phyloP scores from a whole-genome alignment of 2,113 vertebrate species.

The Aepyceros melampus region DNA sequence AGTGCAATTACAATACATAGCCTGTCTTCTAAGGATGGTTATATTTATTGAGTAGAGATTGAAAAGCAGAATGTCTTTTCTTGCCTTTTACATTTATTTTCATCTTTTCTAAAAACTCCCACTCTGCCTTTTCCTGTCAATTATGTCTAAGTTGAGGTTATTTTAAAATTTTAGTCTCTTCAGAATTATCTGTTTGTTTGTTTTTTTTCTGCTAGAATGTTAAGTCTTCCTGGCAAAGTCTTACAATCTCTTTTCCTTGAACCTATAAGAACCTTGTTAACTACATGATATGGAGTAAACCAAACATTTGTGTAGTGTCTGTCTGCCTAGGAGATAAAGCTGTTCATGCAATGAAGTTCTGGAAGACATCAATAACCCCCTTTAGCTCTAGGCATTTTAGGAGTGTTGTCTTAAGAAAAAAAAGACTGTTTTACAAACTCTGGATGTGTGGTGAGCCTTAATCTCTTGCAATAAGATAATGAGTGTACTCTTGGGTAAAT shows the following conservation, averaged over 20 bases:
- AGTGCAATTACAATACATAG: not conserved
- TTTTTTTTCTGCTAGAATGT: slow-evolving; percentile 54
- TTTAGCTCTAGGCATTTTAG: not conserved
- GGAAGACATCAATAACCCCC: slow-evolving; percentile 67
- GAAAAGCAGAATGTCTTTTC: not conserved
- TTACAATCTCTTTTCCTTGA: slow-evolving; percentile 76
- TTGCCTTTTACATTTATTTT: slow-evolving; percentile 22
- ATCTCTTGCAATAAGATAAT: slow-evolving; percentile 47
- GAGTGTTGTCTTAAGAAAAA: not conserved
- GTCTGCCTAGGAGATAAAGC: slow-evolving; percentile 77
- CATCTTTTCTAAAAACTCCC: slow-evolving; percentile 23
- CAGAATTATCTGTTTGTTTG: slow-evolving; percentile 61
- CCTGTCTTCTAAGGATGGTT: not conserved
- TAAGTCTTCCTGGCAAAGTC: slow-evolving; percentile 71
- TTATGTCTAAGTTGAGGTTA: slow-evolving; percentile 5
- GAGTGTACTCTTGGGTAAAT: not conserved
- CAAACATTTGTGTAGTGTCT: slow-evolving; percentile 66
- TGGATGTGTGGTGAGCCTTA: slow-evolving; percentile 51
- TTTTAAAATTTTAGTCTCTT: slow-evolving; percentile 23
- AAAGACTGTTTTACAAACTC: slow-evolving; percentile 44
- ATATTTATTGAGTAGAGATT: not conserved
- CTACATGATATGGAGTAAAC: slow-evolving; percentile 43
- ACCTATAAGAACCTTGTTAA: slow-evolving; percentile 71
- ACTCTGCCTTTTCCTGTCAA: not conserved
- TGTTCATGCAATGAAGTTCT: slow-evolving; percentile 60